Evolutionary conservation across 2,888 invertebrate genomes (phyloP).

Genomic region (Drosophila yooni): DNA sequence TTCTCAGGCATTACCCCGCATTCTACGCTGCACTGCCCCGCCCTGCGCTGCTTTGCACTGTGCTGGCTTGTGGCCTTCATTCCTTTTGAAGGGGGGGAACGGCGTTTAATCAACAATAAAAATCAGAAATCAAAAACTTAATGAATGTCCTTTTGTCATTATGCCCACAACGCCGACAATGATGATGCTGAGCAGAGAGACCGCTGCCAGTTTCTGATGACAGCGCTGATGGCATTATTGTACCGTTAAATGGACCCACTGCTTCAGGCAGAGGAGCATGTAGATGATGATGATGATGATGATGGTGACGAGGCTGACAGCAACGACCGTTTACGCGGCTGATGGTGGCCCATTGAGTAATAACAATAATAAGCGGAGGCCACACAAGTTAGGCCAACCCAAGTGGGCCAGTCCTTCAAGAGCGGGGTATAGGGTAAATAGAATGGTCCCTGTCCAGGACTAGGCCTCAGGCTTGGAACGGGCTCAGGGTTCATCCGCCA

Average conservation of each 20-base stretch:
- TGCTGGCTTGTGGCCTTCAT: slow-evolving; percentile 16
- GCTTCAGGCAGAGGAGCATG: slow-evolving; percentile 11
- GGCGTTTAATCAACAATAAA: slow-evolving; percentile 79
- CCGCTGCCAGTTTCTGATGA: slow-evolving; percentile 3
- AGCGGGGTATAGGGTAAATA: slow-evolving; percentile 10
- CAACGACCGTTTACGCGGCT: slow-evolving; percentile 77
- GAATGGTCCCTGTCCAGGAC: neutral
- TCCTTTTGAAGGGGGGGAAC: slow-evolving; percentile 16
- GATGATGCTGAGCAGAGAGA: slow-evolving; percentile 23
- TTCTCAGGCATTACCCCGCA: slow-evolving; percentile 62
- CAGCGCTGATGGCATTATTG: slow-evolving; percentile 17
- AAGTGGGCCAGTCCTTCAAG: slow-evolving; percentile 4
- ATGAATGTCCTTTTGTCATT: slow-evolving; percentile 83
- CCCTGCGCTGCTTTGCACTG: slow-evolving; percentile 7
- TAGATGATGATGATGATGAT: slow-evolving; percentile 44
- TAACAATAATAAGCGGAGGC: slow-evolving; percentile 62
- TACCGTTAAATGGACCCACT: slow-evolving; percentile 3
- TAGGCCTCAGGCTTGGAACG: neutral
- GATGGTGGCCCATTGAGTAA: slow-evolving; percentile 74
- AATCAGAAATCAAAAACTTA: slow-evolving; percentile 84
- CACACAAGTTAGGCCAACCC: slow-evolving; percentile 16
- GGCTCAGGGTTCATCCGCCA: slow-evolving; percentile 12
- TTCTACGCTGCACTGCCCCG: slow-evolving; percentile 10
- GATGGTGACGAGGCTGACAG: slow-evolving; percentile 60
- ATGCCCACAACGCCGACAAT: slow-evolving; percentile 57